Percentiles rank a stretch among this genome's conserved stretches.
Evolutionary conservation across 1,140 invertebrate species (phyloP).

Genomic region (Drosophila sproati): DNA sequence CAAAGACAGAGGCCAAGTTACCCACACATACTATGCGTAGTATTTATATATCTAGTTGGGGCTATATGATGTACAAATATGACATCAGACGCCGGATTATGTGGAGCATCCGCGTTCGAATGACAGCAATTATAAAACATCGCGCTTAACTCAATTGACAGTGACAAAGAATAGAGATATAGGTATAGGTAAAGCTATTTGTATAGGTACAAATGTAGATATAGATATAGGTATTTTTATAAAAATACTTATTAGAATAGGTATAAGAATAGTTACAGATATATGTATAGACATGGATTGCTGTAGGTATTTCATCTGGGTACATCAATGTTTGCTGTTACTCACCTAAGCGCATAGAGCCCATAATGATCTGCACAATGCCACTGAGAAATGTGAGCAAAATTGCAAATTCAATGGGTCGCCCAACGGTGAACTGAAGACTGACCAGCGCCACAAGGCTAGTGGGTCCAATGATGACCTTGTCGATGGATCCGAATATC

Average conservation of each 20-base stretch:
- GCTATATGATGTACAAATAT: neutral
- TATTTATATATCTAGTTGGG: conserved; percentile 5
- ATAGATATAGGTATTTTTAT: too few relatives aligned
- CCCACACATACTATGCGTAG: neutral
- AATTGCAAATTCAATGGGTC: conserved; percentile 91
- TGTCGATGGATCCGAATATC: conserved; percentile 94
- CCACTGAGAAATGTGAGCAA: conserved; percentile 92
- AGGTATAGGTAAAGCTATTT: too few relatives aligned
- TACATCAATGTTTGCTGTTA: neutral
- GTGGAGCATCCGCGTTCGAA: neutral
- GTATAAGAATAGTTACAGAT: too few relatives aligned
- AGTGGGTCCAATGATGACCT: conserved; percentile 95
- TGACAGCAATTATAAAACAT: conserved; percentile 10
- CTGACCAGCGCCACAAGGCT: conserved; percentile 89
- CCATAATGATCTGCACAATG: conserved; percentile 91
- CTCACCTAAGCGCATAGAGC: conserved; percentile 84
- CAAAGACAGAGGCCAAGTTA: neutral
- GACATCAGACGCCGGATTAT: neutral
- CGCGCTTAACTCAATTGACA: conserved; percentile 44
- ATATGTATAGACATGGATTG: neutral
- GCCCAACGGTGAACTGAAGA: conserved; percentile 89
- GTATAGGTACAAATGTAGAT: too few relatives aligned
- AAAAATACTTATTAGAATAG: too few relatives aligned
- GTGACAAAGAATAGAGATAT: neutral
- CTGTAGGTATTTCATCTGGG: too few relatives aligned